phyloP scores from a whole-genome alignment of 2,888 invertebrate genomes.

The Stenchaetothrips biformis region DNA sequence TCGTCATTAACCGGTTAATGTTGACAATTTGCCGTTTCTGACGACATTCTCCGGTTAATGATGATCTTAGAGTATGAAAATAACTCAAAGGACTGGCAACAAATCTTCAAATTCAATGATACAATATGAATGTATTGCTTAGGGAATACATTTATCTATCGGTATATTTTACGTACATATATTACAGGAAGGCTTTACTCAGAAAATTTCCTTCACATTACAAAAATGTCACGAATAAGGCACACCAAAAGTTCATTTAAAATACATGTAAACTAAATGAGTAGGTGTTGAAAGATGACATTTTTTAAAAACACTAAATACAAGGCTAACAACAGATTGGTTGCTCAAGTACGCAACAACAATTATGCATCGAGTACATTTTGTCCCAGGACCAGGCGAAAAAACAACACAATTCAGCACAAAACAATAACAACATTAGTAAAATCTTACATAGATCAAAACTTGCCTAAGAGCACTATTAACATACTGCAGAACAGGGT shows the following conservation, averaged over 20 bases:
- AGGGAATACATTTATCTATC: background rate
- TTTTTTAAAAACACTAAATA: background rate
- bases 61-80: background rate
- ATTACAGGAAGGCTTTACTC: conserved; percentile 6
- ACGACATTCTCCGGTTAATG: too few relatives aligned
- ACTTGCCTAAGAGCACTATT: background rate
- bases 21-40: too few relatives aligned
- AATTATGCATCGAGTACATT: background rate
- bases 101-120: background rate
- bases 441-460: background rate
- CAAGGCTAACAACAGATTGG: background rate
- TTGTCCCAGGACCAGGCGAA: background rate
- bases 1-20: too few relatives aligned
- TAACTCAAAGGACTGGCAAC: background rate
- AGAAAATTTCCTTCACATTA: background rate
- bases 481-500: background rate
- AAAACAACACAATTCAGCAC: background rate
- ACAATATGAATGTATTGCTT: conserved; percentile 1
- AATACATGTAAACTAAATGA: background rate
- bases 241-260: conserved; percentile 4
- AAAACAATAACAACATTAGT: background rate
- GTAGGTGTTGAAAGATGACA: background rate
- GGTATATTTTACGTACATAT: background rate
- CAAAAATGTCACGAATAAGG: conserved; percentile 17
- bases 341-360: background rate